These are phyloP conservation scores for Metellina segmentata DNA, from an alignment of 2,888 invertebrate species.

Conservation along the genomic window DNA sequence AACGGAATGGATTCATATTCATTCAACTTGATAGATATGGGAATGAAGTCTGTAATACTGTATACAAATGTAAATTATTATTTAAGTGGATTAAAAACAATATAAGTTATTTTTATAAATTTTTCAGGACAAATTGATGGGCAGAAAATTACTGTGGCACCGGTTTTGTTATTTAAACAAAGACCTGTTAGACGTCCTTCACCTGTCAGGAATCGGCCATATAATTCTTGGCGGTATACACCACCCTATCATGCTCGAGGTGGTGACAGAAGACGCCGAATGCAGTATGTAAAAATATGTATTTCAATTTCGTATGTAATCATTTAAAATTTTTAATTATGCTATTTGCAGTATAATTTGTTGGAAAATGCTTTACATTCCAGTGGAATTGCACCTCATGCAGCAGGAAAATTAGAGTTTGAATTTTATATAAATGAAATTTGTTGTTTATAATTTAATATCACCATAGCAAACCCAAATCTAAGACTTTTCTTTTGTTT, in stretches of 20 bases:
- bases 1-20: no score
- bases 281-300: background rate
- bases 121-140: slow-evolving; percentile 94
- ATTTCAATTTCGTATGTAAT: no score
- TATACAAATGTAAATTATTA: no score
- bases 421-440: no score
- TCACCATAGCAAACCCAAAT: no score
- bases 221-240: background rate
- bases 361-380: background rate
- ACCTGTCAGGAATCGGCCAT: background rate
- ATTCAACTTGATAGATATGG: no score
- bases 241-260: background rate
- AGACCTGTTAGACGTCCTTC: slow-evolving; percentile 30
- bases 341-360: background rate
- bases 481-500: no score
- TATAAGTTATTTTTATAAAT: background rate
- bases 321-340: background rate
- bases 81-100: no score
- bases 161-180: slow-evolving; percentile 86
- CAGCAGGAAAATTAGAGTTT: no score
- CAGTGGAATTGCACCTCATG: no score
- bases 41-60: no score
- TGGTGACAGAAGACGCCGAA: background rate
- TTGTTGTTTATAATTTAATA: no score
- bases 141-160: slow-evolving; percentile 96